phyloP scores from a whole-genome alignment of 2,113 vertebrate genomes.

The Willisornis vidua region DNA sequence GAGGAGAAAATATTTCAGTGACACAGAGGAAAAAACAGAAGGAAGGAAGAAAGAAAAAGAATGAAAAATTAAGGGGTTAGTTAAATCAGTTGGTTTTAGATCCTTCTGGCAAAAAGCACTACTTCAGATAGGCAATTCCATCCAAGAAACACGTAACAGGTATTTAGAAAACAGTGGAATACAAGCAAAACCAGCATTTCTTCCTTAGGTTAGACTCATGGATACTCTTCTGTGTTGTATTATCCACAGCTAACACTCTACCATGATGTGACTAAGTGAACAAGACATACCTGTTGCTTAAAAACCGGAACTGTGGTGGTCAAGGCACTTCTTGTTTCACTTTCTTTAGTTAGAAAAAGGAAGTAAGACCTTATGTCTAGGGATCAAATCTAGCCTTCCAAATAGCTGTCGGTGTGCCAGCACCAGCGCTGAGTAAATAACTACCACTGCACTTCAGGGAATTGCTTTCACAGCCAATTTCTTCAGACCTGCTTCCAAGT shows the following conservation, averaged over 20 bases:
- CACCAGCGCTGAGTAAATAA: background rate
- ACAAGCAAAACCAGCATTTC: background rate
- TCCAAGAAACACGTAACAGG: background rate
- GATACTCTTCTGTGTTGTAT: background rate
- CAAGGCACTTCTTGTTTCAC: background rate
- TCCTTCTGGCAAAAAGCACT: background rate
- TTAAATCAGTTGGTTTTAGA: background rate
- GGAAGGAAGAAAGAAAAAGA: background rate
- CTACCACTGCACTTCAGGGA: background rate
- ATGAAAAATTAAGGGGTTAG: background rate
- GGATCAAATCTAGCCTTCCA: background rate
- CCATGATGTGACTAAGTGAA: background rate
- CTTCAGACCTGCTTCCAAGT: background rate
- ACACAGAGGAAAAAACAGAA: background rate
- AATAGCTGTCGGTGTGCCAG: background rate
- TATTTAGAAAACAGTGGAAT: background rate
- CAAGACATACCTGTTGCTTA: background rate
- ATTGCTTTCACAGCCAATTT: background rate
- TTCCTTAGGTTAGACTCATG: background rate
- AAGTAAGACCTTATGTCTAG: background rate
- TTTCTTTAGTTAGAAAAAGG: background rate
- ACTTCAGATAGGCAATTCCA: background rate
- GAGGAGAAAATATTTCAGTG: constrained; percentile 30
- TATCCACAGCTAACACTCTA: background rate
- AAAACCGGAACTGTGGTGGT: background rate